These are phyloP conservation scores for Dryocosmus kuriphilus DNA, from an alignment of 2,888 invertebrate genomes.

Conservation along the genomic window DNA sequence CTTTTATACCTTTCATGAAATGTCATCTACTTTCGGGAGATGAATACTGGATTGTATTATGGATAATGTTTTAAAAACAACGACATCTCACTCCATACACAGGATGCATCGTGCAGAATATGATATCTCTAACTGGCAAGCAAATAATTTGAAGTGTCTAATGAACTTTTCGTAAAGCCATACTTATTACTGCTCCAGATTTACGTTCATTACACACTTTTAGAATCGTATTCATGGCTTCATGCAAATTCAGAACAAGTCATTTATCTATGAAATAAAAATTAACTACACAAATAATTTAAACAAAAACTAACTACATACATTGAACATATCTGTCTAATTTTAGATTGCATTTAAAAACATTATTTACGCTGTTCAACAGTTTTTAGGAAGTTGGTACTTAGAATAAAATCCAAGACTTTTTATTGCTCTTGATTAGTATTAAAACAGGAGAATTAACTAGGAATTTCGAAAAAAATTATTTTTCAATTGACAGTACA, in stretches of 20 bases:
- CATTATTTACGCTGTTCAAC: no score
- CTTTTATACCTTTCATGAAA: not conserved
- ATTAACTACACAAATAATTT: not conserved
- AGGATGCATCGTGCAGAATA: conserved; percentile 22
- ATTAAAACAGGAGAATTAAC: no score
- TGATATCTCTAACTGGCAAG: conserved; percentile 14
- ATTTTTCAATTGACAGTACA: no score
- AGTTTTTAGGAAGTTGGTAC: no score
- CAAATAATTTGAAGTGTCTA: not conserved
- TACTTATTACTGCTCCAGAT: not conserved
- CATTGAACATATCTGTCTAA: not conserved
- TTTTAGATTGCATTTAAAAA: no score
- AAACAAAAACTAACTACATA: not conserved
- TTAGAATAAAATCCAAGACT: no score
- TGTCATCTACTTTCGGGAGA: not conserved
- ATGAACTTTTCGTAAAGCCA: conserved; percentile 1
- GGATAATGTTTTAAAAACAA: not conserved
- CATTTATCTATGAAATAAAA: conserved; percentile 11
- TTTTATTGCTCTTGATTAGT: no score
- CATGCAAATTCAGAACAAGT: conserved; percentile 12
- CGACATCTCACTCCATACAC: not conserved
- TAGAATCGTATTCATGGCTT: not conserved
- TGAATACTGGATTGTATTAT: not conserved
- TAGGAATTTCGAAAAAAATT: no score
- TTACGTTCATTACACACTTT: not conserved